A percentile compares a stretch with the other conserved stretches of the same genome.
These are phyloP conservation scores for Sterrhoptilus dennistouni DNA, from an alignment of 2,113 vertebrate genomes.

Conservation along the genomic window DNA sequence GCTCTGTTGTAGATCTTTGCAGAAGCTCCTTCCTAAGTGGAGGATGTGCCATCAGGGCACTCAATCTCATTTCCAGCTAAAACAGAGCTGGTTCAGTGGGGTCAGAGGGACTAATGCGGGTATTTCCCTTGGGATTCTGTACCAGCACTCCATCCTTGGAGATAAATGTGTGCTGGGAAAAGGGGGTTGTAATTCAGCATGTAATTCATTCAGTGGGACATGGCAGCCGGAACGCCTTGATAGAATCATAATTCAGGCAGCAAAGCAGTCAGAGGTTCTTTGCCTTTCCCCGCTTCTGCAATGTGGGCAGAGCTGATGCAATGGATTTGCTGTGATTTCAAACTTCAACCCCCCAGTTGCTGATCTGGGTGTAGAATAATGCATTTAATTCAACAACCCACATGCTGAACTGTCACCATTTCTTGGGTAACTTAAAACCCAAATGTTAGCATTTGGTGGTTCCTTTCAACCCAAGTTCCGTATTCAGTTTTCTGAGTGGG, in stretches of 20 bases:
- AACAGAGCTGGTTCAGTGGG: neutral
- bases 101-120: neutral
- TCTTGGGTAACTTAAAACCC: neutral
- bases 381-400: neutral
- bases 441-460: neutral
- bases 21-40: neutral
- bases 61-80: neutral
- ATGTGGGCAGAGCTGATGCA: neutral
- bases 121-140: neutral
- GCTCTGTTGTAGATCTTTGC: neutral
- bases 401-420: fast-evolving
- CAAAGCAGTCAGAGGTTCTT: neutral
- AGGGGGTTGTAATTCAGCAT: neutral
- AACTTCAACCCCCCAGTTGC: neutral
- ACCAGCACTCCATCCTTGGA: neutral
- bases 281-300: neutral
- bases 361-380: neutral
- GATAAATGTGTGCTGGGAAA: neutral
- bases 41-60: neutral
- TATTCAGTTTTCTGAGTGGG: neutral
- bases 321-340: neutral
- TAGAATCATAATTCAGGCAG: neutral
- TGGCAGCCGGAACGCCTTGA: neutral
- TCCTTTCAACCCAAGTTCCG: neutral
- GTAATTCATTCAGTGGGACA: neutral